phyloP scores from a whole-genome alignment of 2,113 vertebrate genomes.

The Argyrosomus japonicus region DNA sequence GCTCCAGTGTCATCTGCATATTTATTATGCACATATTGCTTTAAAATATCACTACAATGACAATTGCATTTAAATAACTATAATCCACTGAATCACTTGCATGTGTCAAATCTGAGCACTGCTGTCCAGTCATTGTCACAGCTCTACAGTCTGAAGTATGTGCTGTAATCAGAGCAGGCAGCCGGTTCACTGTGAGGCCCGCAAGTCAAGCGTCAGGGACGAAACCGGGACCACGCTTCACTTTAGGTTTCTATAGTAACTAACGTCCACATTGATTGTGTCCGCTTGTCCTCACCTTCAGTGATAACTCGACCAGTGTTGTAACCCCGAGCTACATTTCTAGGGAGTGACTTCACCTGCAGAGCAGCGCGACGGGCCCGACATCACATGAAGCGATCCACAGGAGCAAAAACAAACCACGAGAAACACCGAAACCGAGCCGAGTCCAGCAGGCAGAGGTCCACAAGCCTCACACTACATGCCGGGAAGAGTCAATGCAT shows the following conservation, averaged over 20 bases:
- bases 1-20: not conserved
- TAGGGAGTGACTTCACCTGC: conserved; percentile 61
- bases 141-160: not conserved
- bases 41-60: not conserved
- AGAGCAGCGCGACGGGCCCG: conserved; percentile 51
- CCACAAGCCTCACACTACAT: not conserved
- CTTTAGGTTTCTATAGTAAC: not conserved
- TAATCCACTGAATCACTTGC: not conserved
- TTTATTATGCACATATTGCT: not conserved
- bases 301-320: conserved; percentile 33
- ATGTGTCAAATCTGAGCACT: not conserved
- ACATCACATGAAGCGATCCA: conserved; percentile 41
- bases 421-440: not conserved
- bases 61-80: too few species aligned
- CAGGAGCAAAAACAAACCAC: not conserved
- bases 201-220: not conserved
- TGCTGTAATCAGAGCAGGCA: conserved; percentile 14
- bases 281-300: conserved; percentile 46
- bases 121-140: not conserved
- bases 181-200: conserved; percentile 28
- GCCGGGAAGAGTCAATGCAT: not conserved
- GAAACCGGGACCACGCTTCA: not conserved
- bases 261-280: too few species aligned
- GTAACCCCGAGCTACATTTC: conserved; percentile 58
- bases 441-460: rapidly evolving